These are phyloP conservation scores for Heterotilapia buettikoferi DNA, from an alignment of 2,113 vertebrate genomes.

Conservation along the genomic window DNA sequence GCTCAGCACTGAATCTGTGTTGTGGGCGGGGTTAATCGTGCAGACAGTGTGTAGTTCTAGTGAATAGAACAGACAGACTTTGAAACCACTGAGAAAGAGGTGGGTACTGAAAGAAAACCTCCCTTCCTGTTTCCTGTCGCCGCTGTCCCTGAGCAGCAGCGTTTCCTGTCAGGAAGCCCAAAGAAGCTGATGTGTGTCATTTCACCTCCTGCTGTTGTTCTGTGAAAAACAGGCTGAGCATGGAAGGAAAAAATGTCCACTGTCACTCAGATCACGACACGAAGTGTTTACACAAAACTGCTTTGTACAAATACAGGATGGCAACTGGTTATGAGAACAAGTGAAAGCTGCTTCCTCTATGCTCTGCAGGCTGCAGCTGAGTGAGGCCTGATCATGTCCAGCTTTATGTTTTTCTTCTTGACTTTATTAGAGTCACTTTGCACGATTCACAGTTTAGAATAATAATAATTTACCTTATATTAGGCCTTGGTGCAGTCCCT, in stretches of 20 bases:
- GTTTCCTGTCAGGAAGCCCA: background rate
- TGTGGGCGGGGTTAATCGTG: background rate
- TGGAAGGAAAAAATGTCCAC: background rate
- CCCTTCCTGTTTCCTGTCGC: slow-evolving; percentile 21
- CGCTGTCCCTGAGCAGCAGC: background rate
- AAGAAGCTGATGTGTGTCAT: background rate
- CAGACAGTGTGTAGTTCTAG: background rate
- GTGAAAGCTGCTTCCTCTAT: background rate
- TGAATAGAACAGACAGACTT: background rate
- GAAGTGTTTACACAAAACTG: background rate
- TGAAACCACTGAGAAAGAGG: slow-evolving; percentile 19
- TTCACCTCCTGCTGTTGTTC: background rate
- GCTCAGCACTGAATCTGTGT: background rate
- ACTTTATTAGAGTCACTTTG: background rate
- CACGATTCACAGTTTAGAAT: background rate
- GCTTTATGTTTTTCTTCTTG: background rate
- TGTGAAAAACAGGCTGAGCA: background rate
- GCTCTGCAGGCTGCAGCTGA: background rate
- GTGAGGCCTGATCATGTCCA: background rate
- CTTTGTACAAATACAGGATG: background rate
- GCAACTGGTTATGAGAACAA: background rate
- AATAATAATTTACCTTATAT: background rate
- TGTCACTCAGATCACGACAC: background rate
- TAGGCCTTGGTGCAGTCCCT: background rate
- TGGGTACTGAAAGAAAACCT: background rate